Base-by-base conservation (phyloP, 2,797 vertebrate species). In the Intellagama lesueurii region DNA sequence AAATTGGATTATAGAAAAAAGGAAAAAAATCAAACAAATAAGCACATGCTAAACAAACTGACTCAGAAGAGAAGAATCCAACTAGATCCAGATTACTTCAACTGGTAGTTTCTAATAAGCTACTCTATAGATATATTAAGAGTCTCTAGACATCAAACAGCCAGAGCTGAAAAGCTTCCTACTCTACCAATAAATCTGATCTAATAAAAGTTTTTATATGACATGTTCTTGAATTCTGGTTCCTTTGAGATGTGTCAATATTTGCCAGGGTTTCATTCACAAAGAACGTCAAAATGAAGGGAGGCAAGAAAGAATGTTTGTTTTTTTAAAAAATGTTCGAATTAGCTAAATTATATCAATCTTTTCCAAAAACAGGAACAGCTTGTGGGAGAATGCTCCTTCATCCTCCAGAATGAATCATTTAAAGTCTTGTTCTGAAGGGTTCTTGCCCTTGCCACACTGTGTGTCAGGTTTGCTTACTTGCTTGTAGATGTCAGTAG, bases 331-430 rank as follows among this genome's bases (percentile, higher is more conserved):
- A 40, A 40, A 6, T 78, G 60, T 64, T 92, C 79, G 87, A 86
- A 78, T 83, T 85, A 90, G 69, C 9, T 60, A 81, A 92, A 89
- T 12, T 78, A 6, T n/a, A 69, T 3, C 47, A 66, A 1, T 84
- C 91, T 78, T 89, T 22, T 81, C 69, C 7, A 81, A 73, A 80
- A 95, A 85, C 7, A 66, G 88, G 64, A 91, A 91, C 85, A 90
- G 76, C 40, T 28, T 64, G 77, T 86, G 32, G 1, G 17, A 7
- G 8, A 89, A 19, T 90, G 92, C 73, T 64, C 5, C 89, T 26
- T 60, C 32, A 22, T 30, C 87, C 28, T 44, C 52, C 4, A 26
- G 83, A 89, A 86, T 30, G 83, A 94, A 81, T 64, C 7, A 1
- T 81, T 87, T 87, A 90, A 9, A 70, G 47, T 44, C n/a, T 72